A percentile compares a stretch with the other conserved stretches of the same genome.
Evolutionary conservation across 2,888 invertebrate genomes (phyloP).

Genomic region (Galeruca laticollis): DNA sequence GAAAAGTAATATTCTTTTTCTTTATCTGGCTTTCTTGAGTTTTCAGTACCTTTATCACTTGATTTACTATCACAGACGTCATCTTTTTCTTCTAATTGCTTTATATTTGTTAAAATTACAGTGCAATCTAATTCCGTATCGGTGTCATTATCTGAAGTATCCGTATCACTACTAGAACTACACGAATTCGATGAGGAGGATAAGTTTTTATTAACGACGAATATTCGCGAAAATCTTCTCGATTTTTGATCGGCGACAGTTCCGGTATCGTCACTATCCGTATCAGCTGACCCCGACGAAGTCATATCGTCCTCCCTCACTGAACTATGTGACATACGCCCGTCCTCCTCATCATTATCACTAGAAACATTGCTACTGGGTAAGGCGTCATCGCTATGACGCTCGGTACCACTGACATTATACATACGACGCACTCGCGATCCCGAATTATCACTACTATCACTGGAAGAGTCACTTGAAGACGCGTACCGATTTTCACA

Average conservation of each 20-base stretch:
- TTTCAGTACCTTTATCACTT: slow-evolving; percentile 36
- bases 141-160: slow-evolving; percentile 76
- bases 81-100: slow-evolving; percentile 52
- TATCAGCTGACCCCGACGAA: slow-evolving; percentile 62
- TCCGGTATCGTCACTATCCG: slow-evolving; percentile 71
- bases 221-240: slow-evolving; percentile 74
- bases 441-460: slow-evolving; percentile 56
- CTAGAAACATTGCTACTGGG: slow-evolving; percentile 62
- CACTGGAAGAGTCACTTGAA: slow-evolving; percentile 65
- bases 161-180: slow-evolving; percentile 70
- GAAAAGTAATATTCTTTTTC: slow-evolving; percentile 53
- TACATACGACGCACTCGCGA: slow-evolving; percentile 58
- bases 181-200: slow-evolving; percentile 68
- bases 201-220: slow-evolving; percentile 74
- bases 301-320: slow-evolving; percentile 65
- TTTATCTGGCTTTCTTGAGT: slow-evolving; percentile 20
- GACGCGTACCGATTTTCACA: slow-evolving; percentile 72
- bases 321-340: slow-evolving; percentile 62
- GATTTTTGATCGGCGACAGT: slow-evolving; percentile 70
- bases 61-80: slow-evolving; percentile 41
- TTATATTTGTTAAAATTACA: slow-evolving; percentile 64
- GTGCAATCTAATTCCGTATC: slow-evolving; percentile 69
- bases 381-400: slow-evolving; percentile 61
- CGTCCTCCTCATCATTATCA: slow-evolving; percentile 60
- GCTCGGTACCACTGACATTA: slow-evolving; percentile 60